Percentiles rank a stretch among this genome's conserved stretches.
Conservation (phyloP, 2,797 vertebrate genomes). For the Alfaro cultratus region DNA sequence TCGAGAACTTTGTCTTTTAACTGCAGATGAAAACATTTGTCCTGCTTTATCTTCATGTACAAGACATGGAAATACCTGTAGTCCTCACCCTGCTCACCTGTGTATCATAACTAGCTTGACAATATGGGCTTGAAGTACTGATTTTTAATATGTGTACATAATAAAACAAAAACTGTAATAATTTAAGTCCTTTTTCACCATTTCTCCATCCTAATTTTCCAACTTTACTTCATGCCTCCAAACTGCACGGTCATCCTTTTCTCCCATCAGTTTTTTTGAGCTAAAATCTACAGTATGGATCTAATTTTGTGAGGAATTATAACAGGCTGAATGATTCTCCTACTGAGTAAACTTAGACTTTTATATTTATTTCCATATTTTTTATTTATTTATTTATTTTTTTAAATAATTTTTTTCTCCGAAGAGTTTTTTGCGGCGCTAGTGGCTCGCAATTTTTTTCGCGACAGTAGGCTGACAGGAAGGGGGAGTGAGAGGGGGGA, state of each 20-base stretch:
- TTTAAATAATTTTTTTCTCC: no score
- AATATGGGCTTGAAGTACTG: background rate
- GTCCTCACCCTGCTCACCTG: background rate
- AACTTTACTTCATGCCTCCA: background rate
- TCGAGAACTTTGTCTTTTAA: background rate
- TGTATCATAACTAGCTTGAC: background rate
- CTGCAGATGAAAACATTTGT: background rate
- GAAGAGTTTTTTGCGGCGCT: no score
- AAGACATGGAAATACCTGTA: background rate
- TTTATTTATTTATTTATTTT: no score
- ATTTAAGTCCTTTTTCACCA: background rate
- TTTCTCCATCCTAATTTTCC: background rate
- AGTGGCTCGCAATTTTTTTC: no score
- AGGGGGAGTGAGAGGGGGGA: no score
- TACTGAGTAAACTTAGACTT: background rate
- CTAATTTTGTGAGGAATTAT: background rate
- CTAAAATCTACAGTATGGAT: background rate
- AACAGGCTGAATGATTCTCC: background rate
- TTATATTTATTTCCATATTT: background rate
- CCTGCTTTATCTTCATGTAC: background rate
- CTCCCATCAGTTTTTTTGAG: background rate
- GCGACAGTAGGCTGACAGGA: no score
- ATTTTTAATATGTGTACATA: background rate
- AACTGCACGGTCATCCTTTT: no score
- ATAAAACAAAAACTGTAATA: background rate